These are phyloP conservation scores for Nomada fucata DNA, from an alignment of 2,888 invertebrate genomes.

Conservation along the genomic window DNA sequence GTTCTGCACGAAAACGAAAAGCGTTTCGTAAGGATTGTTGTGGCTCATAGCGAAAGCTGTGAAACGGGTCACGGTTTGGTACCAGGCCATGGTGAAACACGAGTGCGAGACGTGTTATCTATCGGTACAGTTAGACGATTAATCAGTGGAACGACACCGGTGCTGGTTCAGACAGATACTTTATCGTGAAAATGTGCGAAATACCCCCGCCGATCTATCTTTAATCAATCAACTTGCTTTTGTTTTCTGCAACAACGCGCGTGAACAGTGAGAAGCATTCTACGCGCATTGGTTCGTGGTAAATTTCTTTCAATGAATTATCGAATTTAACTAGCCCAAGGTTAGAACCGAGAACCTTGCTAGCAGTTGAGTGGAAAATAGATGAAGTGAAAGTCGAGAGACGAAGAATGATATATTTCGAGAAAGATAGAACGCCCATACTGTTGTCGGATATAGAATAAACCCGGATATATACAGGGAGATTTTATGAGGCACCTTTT, in stretches of 20 bases:
- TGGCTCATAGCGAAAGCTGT: constrained; percentile 46
- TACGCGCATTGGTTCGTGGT: too few species aligned
- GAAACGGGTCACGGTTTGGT: constrained; percentile 42
- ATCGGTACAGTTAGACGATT: constrained; percentile 34
- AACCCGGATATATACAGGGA: not conserved
- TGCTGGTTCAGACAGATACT: constrained; percentile 2
- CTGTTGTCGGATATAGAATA: not conserved
- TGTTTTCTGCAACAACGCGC: too few species aligned
- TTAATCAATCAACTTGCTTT: not conserved
- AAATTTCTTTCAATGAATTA: too few species aligned
- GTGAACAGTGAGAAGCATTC: not conserved
- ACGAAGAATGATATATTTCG: not conserved
- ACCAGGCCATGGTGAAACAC: constrained; percentile 25
- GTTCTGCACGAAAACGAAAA: constrained; percentile 11
- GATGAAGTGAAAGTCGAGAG: not conserved
- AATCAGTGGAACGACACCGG: constrained; percentile 8
- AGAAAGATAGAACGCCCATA: not conserved
- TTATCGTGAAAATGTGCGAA: not conserved
- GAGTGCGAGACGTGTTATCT: constrained; percentile 21
- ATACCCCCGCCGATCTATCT: too few species aligned
- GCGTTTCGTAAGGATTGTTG: constrained; percentile 40
- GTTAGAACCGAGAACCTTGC: too few species aligned
- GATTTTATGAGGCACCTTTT: constrained; percentile 2
- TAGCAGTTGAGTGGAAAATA: not conserved
- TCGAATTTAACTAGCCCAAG: too few species aligned